Evolutionary conservation across 2,888 invertebrate species (phyloP).

Genomic region (Melanargia galathea): DNA sequence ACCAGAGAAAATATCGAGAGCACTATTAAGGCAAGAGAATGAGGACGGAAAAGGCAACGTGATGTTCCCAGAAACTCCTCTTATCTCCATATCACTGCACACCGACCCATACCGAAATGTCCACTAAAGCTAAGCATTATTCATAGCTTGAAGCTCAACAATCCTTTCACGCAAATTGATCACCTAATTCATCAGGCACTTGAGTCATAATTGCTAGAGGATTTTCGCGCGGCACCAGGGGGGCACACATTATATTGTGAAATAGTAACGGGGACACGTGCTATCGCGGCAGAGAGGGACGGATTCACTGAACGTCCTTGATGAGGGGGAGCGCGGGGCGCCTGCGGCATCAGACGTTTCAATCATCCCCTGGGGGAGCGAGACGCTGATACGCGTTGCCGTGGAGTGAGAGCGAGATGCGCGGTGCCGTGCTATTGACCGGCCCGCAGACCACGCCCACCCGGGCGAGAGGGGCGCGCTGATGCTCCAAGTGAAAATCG

Average conservation of each 20-base stretch:
- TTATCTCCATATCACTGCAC: conserved; percentile 79
- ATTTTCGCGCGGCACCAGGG: conserved; percentile 78
- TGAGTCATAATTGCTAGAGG: conserved; percentile 80
- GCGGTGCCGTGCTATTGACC: conserved; percentile 79
- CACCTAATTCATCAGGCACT: conserved; percentile 79
- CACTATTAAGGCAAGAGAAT: conserved; percentile 65
- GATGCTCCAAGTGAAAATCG: conserved; percentile 81
- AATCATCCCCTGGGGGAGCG: conserved; percentile 78
- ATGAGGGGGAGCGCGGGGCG: conserved; percentile 79
- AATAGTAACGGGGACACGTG: conserved; percentile 81
- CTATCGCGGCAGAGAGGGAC: conserved; percentile 82
- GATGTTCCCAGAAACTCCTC: conserved; percentile 64
- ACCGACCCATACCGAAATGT: conserved; percentile 65
- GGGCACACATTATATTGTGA: conserved; percentile 80
- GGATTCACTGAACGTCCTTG: conserved; percentile 83
- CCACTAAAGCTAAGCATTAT: conserved; percentile 64
- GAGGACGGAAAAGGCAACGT: conserved; percentile 77
- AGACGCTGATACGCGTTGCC: conserved; percentile 52
- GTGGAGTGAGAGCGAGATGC: conserved; percentile 61
- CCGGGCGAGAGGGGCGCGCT: conserved; percentile 77
- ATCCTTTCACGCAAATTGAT: conserved; percentile 75
- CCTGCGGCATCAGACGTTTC: conserved; percentile 82
- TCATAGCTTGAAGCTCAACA: conserved; percentile 68
- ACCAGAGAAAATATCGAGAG: conserved; percentile 67
- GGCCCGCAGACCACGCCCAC: conserved; percentile 80